These are phyloP conservation scores for Naja naja DNA, from an alignment of 2,113 vertebrate genomes.

Conservation along the genomic window DNA sequence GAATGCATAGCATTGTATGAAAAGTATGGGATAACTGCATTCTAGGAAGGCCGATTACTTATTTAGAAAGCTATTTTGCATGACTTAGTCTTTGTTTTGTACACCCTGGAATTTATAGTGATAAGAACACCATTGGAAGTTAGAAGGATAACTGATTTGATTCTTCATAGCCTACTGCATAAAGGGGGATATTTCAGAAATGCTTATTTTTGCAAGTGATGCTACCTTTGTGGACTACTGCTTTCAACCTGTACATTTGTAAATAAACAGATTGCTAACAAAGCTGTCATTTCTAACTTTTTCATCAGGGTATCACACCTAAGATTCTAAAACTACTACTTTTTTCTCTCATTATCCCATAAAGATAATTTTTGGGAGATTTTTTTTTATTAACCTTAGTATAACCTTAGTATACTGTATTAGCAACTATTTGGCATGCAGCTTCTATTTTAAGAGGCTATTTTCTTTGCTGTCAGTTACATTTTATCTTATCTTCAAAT, in stretches of 20 bases:
- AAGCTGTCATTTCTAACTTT: not conserved
- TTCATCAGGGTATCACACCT: not conserved
- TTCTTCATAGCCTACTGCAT: not conserved
- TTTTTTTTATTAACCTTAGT: not conserved
- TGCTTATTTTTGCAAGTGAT: not conserved
- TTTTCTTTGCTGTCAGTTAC: not conserved
- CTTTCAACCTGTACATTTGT: constrained; percentile 14
- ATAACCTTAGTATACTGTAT: not conserved
- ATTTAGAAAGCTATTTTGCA: not conserved
- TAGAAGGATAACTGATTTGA: not conserved
- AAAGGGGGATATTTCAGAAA: not conserved
- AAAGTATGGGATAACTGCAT: not conserved
- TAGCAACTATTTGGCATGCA: not conserved
- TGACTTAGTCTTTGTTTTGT: not conserved
- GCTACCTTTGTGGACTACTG: not conserved
- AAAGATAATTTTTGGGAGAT: not conserved
- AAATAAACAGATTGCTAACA: constrained; percentile 18
- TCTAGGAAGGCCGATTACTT: not conserved
- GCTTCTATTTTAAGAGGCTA: not conserved
- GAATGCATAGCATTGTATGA: not conserved
- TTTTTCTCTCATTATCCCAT: not conserved
- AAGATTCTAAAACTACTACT: not conserved
- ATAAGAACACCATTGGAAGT: not conserved
- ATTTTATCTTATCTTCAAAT: not conserved
- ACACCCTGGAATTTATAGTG: not conserved